These are phyloP conservation scores for Micoletzkya japonica DNA, from an alignment of 2,888 invertebrate species.

Conservation along the genomic window DNA sequence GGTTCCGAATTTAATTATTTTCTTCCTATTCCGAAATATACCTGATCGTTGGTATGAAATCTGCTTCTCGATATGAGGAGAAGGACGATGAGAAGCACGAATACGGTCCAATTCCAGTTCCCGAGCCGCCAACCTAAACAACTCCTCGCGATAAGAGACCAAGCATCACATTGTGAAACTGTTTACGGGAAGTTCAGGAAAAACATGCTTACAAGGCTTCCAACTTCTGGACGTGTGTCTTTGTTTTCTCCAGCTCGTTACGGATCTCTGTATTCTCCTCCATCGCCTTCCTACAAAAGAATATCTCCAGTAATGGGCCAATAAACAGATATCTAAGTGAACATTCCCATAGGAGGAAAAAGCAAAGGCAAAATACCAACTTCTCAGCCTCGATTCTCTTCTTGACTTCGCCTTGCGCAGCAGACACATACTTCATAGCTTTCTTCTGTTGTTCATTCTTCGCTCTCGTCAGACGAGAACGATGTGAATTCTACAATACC, in stretches of 20 bases:
- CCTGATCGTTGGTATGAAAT: conserved; percentile 17
- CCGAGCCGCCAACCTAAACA: conserved; percentile 17
- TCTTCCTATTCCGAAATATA: too few species aligned
- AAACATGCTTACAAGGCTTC: conserved; percentile 15
- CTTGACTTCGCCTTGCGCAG: conserved; percentile 28
- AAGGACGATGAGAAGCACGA: conserved; percentile 9
- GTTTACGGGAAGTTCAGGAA: not conserved
- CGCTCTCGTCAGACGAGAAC: conserved; percentile 23
- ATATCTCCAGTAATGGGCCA: not conserved
- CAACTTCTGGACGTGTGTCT: conserved; percentile 7
- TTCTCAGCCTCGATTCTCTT: conserved; percentile 29
- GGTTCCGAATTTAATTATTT: too few species aligned
- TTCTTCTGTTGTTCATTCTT: conserved; percentile 22
- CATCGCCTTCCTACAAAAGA: conserved; percentile 14
- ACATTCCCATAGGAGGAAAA: not conserved
- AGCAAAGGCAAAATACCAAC: not conserved
- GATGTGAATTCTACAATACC: conserved; percentile 13
- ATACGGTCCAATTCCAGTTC: conserved; percentile 11
- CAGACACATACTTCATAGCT: conserved; percentile 11
- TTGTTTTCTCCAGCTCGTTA: conserved; percentile 12
- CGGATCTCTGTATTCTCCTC: conserved; percentile 11
- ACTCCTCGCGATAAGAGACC: not conserved
- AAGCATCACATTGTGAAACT: not conserved
- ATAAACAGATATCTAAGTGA: not conserved
- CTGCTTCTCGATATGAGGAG: not conserved